Evolutionary conservation across 2,113 vertebrate species (phyloP), one percentile per base, ranked within the genome.

Genomic region (Rhea americana): DNA sequence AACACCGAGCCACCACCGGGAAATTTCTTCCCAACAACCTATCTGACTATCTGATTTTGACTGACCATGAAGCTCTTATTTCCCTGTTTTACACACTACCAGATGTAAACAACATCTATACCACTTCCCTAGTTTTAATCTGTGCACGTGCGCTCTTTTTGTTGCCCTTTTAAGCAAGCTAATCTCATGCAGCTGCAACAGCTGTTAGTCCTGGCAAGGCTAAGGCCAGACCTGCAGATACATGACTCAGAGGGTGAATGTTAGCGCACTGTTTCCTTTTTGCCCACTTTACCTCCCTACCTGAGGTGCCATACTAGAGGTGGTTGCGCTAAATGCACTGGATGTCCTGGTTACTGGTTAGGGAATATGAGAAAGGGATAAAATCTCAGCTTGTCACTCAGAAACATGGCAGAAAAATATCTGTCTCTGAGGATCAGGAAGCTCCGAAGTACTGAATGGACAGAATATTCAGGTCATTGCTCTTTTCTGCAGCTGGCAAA

Each of bases 161-260:
- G 25, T 78, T 32, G 30, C 4, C 4, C 1, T 0, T 66, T 94
- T 87, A 76, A 78, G n/a, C 16, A 65, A 35, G 48, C 19, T 35
- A 41, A 80, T 1, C 5, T 56, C 12, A 43, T 66, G 20, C 39
- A 73, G 35, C 32, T 66, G 68, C 26, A 59, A 12, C 30, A 59
- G 22, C 14, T 67, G 21, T 5, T 14, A 14, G 11, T 32, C 37
- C 55, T 81, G 73, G 35, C 41, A 6, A 11, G 32, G 74, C 50
- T 65, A 15, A 0, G 0, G 0, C 43, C 47, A 67, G 62, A 41
- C 17, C 28, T 91, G 11, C 13, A 45, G 39, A 62, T 3, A 7
- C 17, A 13, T 0, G 0, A 26, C 72, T 67, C 28, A 25, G 41
- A 74, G 63, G 30, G 45, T 53, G 85, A 70, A n/a, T 25, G n/a